Percentiles rank a stretch among this genome's conserved stretches.
Conservation (phyloP, 2,888 invertebrate species). For the Lamellibrachia satsuma region DNA sequence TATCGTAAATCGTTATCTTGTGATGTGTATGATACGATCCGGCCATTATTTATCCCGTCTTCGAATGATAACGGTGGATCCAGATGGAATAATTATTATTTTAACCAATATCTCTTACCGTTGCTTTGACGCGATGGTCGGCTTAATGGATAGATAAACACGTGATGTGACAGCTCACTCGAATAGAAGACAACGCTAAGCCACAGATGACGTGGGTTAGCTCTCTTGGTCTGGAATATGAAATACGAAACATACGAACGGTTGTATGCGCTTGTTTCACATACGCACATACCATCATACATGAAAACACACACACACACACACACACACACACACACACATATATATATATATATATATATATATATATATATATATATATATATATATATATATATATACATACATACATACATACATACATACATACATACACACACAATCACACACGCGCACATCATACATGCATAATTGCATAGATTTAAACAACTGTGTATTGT, state of each 20-base stretch:
- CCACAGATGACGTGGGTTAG: background rate
- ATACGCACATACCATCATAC: no score
- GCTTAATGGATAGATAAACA: background rate
- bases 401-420: no score
- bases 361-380: background rate
- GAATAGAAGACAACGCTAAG: background rate
- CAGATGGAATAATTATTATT: background rate
- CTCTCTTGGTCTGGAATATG: background rate
- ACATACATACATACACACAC: no score
- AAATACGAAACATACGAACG: background rate
- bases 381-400: background rate
- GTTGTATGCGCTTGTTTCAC: background rate
- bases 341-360: background rate
- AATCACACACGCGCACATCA: no score
- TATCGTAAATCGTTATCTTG: background rate
- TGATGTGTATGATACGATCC: background rate
- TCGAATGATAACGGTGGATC: background rate
- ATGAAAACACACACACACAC: background rate
- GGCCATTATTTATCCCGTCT: background rate
- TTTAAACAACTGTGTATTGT: background rate
- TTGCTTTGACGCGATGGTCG: constrained; percentile 1
- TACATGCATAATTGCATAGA: no score
- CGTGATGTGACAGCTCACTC: background rate
- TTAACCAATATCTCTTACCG: background rate
- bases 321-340: no score